A percentile compares a stretch with the other conserved stretches of the same genome.
phyloP scores from a whole-genome alignment of 1,140 invertebrate species.

The Brachionus calyciflorus region DNA sequence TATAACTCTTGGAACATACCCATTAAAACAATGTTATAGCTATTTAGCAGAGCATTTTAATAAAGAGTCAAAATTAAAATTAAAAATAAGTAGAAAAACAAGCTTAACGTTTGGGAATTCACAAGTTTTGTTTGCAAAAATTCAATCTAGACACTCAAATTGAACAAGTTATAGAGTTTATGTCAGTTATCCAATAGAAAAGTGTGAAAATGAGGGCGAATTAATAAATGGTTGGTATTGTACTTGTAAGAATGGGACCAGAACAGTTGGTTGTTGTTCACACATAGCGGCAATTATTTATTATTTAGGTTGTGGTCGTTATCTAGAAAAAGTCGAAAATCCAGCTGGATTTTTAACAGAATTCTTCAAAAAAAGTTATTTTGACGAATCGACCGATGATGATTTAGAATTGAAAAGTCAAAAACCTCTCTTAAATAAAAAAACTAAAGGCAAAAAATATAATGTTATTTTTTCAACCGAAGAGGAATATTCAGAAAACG shows the following conservation, averaged over 20 bases:
- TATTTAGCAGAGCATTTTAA: conserved; percentile 5
- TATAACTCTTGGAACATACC: neutral
- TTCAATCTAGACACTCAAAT: neutral
- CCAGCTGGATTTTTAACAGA: neutral
- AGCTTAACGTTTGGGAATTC: neutral
- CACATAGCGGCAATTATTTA: conserved; percentile 11
- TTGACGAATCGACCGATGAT: neutral
- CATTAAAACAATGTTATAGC: neutral
- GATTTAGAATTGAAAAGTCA: neutral
- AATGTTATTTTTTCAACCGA: neutral
- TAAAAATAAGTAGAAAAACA: neutral
- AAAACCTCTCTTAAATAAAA: neutral
- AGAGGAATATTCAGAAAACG: neutral
- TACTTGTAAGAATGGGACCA: neutral
- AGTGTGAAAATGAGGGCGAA: neutral
- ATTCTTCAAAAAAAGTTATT: neutral
- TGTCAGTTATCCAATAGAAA: neutral
- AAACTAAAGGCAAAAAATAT: too few species aligned
- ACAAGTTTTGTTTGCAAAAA: neutral
- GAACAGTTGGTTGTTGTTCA: conserved; percentile 1
- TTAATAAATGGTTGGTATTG: conserved; percentile 1
- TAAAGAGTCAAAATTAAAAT: neutral
- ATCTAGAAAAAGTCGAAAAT: neutral
- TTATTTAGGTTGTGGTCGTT: neutral
- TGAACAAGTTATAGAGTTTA: neutral